Evolutionary conservation across 2,113 vertebrate species (phyloP), one percentile per base, ranked within the genome.

Genomic region (Circaetus gallicus): DNA sequence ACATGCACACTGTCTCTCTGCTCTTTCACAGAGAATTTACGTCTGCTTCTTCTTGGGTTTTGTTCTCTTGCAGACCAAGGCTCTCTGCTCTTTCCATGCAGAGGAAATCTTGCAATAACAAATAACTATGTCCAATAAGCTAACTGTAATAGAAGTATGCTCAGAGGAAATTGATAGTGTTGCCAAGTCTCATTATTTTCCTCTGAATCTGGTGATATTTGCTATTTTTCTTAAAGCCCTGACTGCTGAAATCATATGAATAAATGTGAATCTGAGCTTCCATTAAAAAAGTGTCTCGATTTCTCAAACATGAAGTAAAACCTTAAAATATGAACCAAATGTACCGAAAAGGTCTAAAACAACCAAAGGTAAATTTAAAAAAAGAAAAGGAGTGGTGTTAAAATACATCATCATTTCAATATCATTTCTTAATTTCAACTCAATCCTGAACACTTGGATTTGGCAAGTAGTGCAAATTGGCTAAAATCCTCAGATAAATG

Each of bases 121-220:
- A 97, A 79, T 86, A 93, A 74, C 67, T 66, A n/a, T 16, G 90
- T 77, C 71, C 67, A 92, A 55, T 74, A 91, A 73, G n/a, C 66
- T 59, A 94, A 92, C 55, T 31, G 67, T 70, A 87, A 94, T 63
- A 58, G 81, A 91, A 95, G 74, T 38, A 89, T 22, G 65, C 47
- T 82, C 55, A 45, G 40, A 94, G 34, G 43, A 96, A 89, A 94
- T 47, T 65, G 89, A 93, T 83, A 78, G 71, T 45, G 31, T 90
- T 83, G 66, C 59, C 91, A 92, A 43, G 26, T 93, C 26, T 42
- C 71, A 49, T 79, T 73, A 91, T 94, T 94, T 93, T 90, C 82
- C 32, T 87, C 92, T 18, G 43, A 84, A 80, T 92, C 84, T 79
- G 82, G 66, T 66, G 66, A 85, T 95, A 95, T 85, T 95, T 95